Percentiles rank a stretch among this genome's conserved stretches.
These are phyloP conservation scores for Desoria tigrina DNA, from an alignment of 2,888 invertebrate genomes.

Conservation along the genomic window DNA sequence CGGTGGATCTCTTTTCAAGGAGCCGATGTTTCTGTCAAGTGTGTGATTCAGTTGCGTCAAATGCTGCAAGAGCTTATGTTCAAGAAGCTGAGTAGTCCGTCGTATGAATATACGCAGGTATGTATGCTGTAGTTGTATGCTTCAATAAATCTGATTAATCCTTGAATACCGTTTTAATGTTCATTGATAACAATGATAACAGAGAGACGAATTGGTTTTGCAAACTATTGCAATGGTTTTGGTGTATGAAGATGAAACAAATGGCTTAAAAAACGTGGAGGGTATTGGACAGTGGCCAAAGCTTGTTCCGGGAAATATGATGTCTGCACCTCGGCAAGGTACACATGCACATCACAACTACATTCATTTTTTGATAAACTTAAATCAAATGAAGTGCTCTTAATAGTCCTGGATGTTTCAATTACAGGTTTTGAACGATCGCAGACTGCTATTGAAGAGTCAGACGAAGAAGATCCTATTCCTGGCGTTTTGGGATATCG, in stretches of 20 bases:
- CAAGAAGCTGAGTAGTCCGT: conserved; percentile 22
- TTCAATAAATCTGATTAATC: no score
- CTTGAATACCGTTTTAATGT: no score
- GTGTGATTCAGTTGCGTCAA: conserved; percentile 12
- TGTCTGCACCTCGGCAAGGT: conserved; percentile 39
- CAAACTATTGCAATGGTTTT: conserved; percentile 26
- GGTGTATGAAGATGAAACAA: conserved; percentile 24
- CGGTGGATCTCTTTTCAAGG: conserved; percentile 25
- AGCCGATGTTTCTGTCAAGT: conserved; percentile 11
- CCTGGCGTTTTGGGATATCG: no score
- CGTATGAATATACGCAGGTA: not conserved
- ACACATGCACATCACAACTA: no score
- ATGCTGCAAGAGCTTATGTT: conserved; percentile 22
- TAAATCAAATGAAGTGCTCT: no score
- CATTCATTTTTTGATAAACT: no score
- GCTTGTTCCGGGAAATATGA: conserved; percentile 41
- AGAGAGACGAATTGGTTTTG: conserved; percentile 31
- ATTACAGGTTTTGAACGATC: no score
- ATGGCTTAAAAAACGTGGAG: conserved; percentile 31
- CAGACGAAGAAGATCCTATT: no score
- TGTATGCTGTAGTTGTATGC: no score
- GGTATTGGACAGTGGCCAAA: conserved; percentile 47
- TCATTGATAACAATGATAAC: no score
- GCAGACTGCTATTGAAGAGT: no score
- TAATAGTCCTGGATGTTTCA: no score